Evolutionary conservation across 1,140 invertebrate species (phyloP), one percentile per base, ranked within the genome.

Genomic region (Bombyx mandarina): DNA sequence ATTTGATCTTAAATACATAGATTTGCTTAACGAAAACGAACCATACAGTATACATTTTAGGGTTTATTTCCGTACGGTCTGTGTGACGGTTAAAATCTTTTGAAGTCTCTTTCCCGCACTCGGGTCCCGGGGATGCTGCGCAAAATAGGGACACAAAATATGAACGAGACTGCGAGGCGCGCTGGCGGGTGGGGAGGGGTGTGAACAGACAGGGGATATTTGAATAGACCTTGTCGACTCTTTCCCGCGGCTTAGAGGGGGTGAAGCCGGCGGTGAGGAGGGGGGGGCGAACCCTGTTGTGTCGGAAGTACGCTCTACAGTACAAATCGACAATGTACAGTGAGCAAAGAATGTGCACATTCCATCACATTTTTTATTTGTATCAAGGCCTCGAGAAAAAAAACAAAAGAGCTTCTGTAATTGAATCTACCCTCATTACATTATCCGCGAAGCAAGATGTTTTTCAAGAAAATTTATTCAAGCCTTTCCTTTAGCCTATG

Each of bases 101-200:
- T 53, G 62, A 75, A 71, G 78, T 80, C 80, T 80, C 72, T 69
- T 61, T 57, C 70, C 69, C 73, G 72, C 75, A 75, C 71, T 82
- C 80, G 62, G 73, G 75, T 80, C 83, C 87, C 84, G 83, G 87
- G 85, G 87, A 88, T 88, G 87, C 87, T 88, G 87, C 87, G 87
- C 87, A 82, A 87, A 88, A 86, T 82, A 80, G 79, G 78, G 84
- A 71, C 73, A 77, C 82, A 77, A 82, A 83, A 87, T 88, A 86
- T 88, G 79, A 87, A 88, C 86, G 87, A 88, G 87, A 88, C 87
- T 86, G 84, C 85, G 75, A 81, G 87, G 87, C 85, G 87, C 84
- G 87, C 84, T 81, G 71, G 74, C 70, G 75, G 76, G 73, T 72
- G 75, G 65, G 73, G 81, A 69, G 75, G 71, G 79, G 82, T 79